These are phyloP conservation scores for Lamellibrachia columna DNA, from an alignment of 2,888 invertebrate species.

Conservation along the genomic window DNA sequence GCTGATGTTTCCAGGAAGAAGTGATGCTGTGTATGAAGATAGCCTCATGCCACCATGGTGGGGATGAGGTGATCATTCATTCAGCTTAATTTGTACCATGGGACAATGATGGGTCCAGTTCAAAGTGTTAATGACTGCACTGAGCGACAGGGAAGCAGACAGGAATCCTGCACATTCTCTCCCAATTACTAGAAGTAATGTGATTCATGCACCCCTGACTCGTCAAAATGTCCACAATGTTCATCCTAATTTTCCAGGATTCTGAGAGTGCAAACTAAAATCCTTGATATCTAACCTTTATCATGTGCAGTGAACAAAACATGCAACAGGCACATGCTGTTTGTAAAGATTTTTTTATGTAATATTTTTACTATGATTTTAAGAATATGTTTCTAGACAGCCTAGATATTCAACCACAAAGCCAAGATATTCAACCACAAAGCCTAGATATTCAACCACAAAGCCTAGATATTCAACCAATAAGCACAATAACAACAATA, in stretches of 20 bases:
- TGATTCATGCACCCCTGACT: background rate
- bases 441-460: too few relatives aligned
- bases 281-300: background rate
- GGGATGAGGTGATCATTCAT: slow-evolving; percentile 1
- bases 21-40: background rate
- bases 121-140: background rate
- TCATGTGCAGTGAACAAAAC: background rate
- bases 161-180: background rate
- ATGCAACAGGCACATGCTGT: background rate
- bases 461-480: too few relatives aligned
- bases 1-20: slow-evolving; percentile 1
- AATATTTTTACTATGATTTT: background rate
- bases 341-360: background rate
- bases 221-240: background rate
- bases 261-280: background rate
- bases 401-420: too few relatives aligned
- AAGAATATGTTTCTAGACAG: too few relatives aligned
- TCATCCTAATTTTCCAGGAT: background rate
- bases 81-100: background rate
- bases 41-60: background rate
- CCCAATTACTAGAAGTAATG: background rate
- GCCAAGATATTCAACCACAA: too few relatives aligned
- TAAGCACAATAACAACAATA: too few relatives aligned
- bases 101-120: background rate
- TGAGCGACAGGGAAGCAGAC: background rate